phyloP scores from a whole-genome alignment of 2,888 invertebrate species.

The Toxonevra muliebris region DNA sequence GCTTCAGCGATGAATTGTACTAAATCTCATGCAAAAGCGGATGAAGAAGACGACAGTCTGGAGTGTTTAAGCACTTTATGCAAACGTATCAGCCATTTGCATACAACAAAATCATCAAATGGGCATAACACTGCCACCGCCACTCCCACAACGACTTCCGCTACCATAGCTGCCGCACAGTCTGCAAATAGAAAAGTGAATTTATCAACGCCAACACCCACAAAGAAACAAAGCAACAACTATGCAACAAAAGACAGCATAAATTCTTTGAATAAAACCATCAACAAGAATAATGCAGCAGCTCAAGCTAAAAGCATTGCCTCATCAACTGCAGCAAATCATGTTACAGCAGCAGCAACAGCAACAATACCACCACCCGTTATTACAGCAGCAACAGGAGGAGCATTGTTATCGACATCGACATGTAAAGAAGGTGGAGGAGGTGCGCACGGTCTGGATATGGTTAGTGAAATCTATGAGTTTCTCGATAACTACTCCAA shows the following conservation, averaged over 20 bases:
- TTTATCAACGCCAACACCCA: neutral
- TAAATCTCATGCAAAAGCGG: slow-evolving; percentile 27
- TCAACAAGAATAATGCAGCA: slow-evolving; percentile 26
- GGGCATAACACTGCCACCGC: neutral
- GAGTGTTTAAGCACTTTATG: slow-evolving; percentile 56
- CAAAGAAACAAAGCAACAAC: slow-evolving; percentile 7
- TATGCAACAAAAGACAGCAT: slow-evolving; percentile 27
- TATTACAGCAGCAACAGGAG: slow-evolving; percentile 19
- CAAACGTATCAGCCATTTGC: slow-evolving; percentile 52
- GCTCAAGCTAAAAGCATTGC: slow-evolving; percentile 16
- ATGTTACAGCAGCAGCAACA: slow-evolving; percentile 13
- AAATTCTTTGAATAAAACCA: slow-evolving; percentile 31
- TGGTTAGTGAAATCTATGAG: slow-evolving; percentile 59
- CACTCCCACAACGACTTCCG: neutral
- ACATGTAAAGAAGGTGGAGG: slow-evolving; percentile 14
- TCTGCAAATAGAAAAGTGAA: slow-evolving; percentile 32
- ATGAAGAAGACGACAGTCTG: slow-evolving; percentile 55
- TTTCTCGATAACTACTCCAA: slow-evolving; percentile 57
- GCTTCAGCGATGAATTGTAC: slow-evolving; percentile 38
- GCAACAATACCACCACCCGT: slow-evolving; percentile 1
- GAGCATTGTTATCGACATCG: slow-evolving; percentile 12
- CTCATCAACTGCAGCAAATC: slow-evolving; percentile 19
- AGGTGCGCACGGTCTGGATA: slow-evolving; percentile 43
- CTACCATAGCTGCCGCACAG: slow-evolving; percentile 7
- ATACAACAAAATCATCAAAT: slow-evolving; percentile 11